Percentiles rank a stretch among this genome's conserved stretches.
Evolutionary conservation across 2,113 vertebrate genomes (phyloP).

Genomic region (Catharus fuscescens): DNA sequence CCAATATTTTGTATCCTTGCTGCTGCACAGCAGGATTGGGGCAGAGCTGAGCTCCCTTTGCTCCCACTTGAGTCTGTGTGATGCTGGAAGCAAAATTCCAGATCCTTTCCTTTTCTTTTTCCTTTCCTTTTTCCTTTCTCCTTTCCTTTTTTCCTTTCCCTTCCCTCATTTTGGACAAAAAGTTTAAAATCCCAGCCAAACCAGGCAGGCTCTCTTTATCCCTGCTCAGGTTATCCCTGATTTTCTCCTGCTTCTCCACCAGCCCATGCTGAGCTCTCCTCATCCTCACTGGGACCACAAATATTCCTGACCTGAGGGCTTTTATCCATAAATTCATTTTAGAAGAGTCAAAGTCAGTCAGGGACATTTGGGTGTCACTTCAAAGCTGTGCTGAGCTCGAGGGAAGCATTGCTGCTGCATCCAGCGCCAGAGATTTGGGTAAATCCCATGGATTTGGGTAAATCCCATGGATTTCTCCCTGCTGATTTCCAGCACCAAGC

Average conservation of each 20-base stretch:
- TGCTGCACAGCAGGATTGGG: rapidly evolving
- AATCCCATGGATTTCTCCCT: neutral
- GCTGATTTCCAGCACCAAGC: neutral
- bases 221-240: neutral
- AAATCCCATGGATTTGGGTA: neutral
- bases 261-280: neutral
- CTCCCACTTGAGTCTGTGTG: neutral
- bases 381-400: neutral
- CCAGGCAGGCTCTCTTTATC: rapidly evolving
- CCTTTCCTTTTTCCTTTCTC: neutral
- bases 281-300: rapidly evolving
- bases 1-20: neutral
- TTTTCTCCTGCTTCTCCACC: neutral
- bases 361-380: neutral
- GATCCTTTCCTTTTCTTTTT: too few relatives aligned
- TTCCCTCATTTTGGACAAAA: too few relatives aligned
- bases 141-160: too few relatives aligned
- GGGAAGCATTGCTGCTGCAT: rapidly evolving
- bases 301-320: neutral
- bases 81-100: neutral
- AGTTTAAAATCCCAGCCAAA: neutral
- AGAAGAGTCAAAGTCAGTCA: neutral
- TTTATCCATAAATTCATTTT: neutral
- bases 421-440: rapidly evolving
- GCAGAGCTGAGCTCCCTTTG: neutral